Conservation (phyloP, 2,888 invertebrate genomes). For the Liposcelis brunnea region DNA sequence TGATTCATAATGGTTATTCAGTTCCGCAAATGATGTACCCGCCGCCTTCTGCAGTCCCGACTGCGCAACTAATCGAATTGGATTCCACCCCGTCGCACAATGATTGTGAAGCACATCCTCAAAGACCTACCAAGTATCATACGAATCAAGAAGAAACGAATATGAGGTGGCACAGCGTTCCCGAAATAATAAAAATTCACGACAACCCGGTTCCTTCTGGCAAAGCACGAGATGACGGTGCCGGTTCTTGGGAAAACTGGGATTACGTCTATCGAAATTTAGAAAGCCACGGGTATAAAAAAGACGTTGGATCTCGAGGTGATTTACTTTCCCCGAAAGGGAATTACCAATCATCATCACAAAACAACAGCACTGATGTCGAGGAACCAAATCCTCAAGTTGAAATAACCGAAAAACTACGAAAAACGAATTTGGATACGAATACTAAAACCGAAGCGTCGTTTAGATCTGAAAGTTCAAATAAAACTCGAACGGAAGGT, state of each 20-base stretch:
- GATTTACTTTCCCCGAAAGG: slow-evolving; percentile 34
- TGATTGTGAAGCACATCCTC: too few species aligned
- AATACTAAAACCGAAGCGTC: background rate
- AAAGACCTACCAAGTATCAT: slow-evolving; percentile 19
- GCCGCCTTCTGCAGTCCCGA: slow-evolving; percentile 33
- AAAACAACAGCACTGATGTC: background rate
- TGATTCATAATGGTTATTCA: slow-evolving; percentile 12
- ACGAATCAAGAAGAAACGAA: slow-evolving; percentile 14
- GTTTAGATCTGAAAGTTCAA: background rate
- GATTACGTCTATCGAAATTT: slow-evolving; percentile 62
- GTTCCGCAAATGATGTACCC: slow-evolving; percentile 16
- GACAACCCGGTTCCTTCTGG: slow-evolving; percentile 10
- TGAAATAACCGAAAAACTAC: background rate
- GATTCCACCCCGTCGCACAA: slow-evolving; percentile 28
- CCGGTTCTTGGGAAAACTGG: slow-evolving; percentile 51
- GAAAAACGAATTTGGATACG: background rate
- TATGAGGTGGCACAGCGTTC: background rate
- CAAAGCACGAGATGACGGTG: slow-evolving; percentile 43
- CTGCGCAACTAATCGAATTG: slow-evolving; percentile 48
- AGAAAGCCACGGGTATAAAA: slow-evolving; percentile 50
- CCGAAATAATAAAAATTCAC: too few species aligned
- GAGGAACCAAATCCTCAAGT: background rate
- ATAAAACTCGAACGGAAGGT: background rate
- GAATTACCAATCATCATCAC: background rate
- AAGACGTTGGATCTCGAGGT: slow-evolving; percentile 45